Conservation (phyloP, 2,888 invertebrate species). For the Apamea anceps region DNA sequence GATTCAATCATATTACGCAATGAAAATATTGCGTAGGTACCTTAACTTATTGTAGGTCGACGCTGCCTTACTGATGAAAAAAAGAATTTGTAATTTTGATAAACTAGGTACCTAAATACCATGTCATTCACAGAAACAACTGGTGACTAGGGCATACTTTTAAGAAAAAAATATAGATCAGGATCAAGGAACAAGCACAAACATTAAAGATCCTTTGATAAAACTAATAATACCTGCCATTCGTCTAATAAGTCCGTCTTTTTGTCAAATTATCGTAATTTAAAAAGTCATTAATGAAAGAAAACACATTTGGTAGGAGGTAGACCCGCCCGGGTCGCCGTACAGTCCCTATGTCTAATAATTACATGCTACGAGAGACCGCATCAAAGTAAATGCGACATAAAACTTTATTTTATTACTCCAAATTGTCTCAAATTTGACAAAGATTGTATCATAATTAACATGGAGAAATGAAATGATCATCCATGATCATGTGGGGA, state of each 20-base stretch:
- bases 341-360: slow-evolving; percentile 77
- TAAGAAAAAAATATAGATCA: background rate
- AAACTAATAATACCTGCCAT: slow-evolving; percentile 59
- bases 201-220: slow-evolving; percentile 27
- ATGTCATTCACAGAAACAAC: background rate
- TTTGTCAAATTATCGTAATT: slow-evolving; percentile 74
- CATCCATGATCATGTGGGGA: slow-evolving; percentile 60
- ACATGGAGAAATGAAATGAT: slow-evolving; percentile 78
- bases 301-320: slow-evolving; percentile 62
- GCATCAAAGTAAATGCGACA: slow-evolving; percentile 89
- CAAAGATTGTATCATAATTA: slow-evolving; percentile 86
- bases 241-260: slow-evolving; percentile 60
- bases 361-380: slow-evolving; percentile 82
- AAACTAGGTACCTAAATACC: background rate
- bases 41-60: no score
- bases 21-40: background rate
- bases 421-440: slow-evolving; percentile 89
- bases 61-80: background rate
- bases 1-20: background rate
- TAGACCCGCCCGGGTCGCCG: slow-evolving; percentile 64
- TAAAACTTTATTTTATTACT: slow-evolving; percentile 89
- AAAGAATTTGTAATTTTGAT: background rate
- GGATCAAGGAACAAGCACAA: background rate
- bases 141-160: no score
- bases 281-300: slow-evolving; percentile 68